Base-by-base conservation (phyloP, 2,888 invertebrate genomes). In the Allygus modestus region DNA sequence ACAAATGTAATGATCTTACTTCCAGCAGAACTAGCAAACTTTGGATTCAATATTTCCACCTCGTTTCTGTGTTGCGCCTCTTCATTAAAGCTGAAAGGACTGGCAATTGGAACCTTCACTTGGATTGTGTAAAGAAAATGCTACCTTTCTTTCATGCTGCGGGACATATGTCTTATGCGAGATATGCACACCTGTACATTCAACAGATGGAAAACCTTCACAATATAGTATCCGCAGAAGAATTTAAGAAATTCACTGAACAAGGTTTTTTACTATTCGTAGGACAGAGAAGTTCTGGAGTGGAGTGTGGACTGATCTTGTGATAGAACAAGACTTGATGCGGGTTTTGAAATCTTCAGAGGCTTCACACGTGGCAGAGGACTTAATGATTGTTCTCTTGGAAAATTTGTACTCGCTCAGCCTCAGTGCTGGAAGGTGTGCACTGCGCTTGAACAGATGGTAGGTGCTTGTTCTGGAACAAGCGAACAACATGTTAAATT, bases 281-380 rank as follows among this genome's bases (percentile, higher is more conserved):
- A 15, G 86, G 11, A 33, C 84, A 15, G 79, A 86, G 31, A 75
- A 87, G 73, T 85, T 83, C 31, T 86, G 83, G 83, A 82, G 65
- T 54, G 86, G 86, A 12, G 61, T 83, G 17, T 85, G 71, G 73
- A 75, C 85, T 0, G 85, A 87, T 71, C 69, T 85, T 82, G 88
- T 87, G 15, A 89, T 89, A 65, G 90, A 90, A 84, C 89, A 89
- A 85, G 84, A 84, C 0, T 75, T 89, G 7, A 90, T 89, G 88
- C 82, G 87, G 73, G 79, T 83, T 20, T 88, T 89, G 87, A 88
- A 89, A 85, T 85, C 84, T 20, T 33, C 11, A 65, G 88, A 17
- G 89, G 89, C 33, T 82, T 89, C n/a, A 88, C 87, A 41, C 87
- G 83, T 73, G 85, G 82, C 26, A 43, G 86, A 43, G 85, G 85